These are phyloP conservation scores for Lampropteryx suffumata DNA, from an alignment of 2,888 invertebrate genomes.

Conservation along the genomic window DNA sequence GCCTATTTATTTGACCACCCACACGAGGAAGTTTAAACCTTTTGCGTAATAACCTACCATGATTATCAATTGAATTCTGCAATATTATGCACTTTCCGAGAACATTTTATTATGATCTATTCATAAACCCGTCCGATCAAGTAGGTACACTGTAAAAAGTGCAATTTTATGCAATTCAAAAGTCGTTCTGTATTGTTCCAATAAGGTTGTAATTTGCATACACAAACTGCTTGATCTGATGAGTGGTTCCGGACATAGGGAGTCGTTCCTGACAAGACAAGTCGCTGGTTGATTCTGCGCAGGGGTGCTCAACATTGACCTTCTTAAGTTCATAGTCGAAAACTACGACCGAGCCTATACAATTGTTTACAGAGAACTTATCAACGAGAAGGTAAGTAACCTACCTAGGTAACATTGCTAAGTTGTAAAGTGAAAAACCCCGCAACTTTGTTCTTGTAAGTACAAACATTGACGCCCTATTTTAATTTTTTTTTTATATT, in stretches of 20 bases:
- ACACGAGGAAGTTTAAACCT: too few relatives aligned
- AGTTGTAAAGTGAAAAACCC: too few relatives aligned
- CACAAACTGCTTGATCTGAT: not conserved
- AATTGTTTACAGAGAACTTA: too few relatives aligned
- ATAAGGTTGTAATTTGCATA: conserved; percentile 16
- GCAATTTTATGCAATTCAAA: not conserved
- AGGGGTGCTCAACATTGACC: conserved; percentile 46
- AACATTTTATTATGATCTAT: conserved; percentile 13
- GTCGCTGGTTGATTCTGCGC: conserved; percentile 54
- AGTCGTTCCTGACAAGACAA: conserved; percentile 61
- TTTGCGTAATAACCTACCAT: too few relatives aligned
- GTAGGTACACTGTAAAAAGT: conserved; percentile 11
- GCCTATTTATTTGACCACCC: too few relatives aligned
- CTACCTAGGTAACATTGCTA: too few relatives aligned
- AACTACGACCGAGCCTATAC: too few relatives aligned
- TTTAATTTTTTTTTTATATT: too few relatives aligned
- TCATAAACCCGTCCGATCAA: conserved; percentile 19
- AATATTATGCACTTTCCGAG: conserved; percentile 3
- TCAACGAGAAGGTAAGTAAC: too few relatives aligned
- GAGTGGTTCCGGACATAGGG: conserved; percentile 54
- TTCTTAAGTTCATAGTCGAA: too few relatives aligned
- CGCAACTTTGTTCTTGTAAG: too few relatives aligned
- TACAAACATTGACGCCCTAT: too few relatives aligned
- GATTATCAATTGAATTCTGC: not conserved
- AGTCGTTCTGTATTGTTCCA: not conserved